These are phyloP conservation scores for Phortica variegata DNA, from an alignment of 1,140 invertebrate genomes.

Conservation along the genomic window DNA sequence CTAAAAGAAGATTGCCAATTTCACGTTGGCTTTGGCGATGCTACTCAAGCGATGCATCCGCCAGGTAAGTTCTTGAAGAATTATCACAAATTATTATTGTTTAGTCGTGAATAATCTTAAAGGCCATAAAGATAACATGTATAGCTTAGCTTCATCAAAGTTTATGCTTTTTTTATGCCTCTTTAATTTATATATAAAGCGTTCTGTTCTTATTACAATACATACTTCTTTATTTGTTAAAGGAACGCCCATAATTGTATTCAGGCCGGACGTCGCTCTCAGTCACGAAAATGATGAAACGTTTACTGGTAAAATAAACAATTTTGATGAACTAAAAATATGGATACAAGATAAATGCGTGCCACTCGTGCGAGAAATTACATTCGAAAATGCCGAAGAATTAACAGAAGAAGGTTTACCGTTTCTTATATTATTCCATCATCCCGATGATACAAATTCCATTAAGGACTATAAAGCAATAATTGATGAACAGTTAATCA, in stretches of 20 bases:
- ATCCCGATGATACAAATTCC: conserved; percentile 81
- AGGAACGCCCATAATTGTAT: conserved; percentile 76
- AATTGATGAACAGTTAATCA: conserved; percentile 74
- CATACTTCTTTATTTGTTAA: not conserved
- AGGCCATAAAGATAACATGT: too few species aligned
- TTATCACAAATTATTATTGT: not conserved
- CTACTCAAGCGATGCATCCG: conserved; percentile 78
- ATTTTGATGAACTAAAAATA: conserved; percentile 76
- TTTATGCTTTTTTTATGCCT: too few species aligned
- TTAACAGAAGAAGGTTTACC: conserved; percentile 98
- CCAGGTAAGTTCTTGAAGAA: conserved; percentile 61
- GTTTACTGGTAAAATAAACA: conserved; percentile 69
- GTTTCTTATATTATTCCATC: conserved; percentile 97
- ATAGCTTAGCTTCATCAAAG: too few species aligned
- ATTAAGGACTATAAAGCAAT: conserved; percentile 85
- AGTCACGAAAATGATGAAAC: conserved; percentile 82
- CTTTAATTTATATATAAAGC: too few species aligned
- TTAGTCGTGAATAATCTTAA: not conserved
- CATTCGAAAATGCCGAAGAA: conserved; percentile 99
- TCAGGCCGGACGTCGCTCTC: conserved; percentile 74
- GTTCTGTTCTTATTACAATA: too few species aligned
- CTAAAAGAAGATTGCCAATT: conserved; percentile 96
- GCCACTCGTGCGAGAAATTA: conserved; percentile 87
- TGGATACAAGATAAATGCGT: conserved; percentile 91
- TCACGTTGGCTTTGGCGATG: conserved; percentile 89